These are phyloP conservation scores for Heterocephalus glaber DNA, from an alignment of 2,113 vertebrate species.

Conservation along the genomic window DNA sequence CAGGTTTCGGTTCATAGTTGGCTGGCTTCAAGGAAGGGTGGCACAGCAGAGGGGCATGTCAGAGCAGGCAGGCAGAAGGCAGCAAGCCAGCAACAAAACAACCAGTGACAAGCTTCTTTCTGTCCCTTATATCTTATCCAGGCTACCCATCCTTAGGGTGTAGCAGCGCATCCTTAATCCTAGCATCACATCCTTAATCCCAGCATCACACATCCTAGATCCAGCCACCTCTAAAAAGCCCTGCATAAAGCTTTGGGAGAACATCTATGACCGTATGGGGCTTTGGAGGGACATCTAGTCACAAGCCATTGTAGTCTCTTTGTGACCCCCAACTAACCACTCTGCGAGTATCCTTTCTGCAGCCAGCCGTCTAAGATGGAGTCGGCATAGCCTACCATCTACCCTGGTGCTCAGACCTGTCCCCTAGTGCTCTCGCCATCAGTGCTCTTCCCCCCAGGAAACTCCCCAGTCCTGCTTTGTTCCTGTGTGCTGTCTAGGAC, in stretches of 20 bases:
- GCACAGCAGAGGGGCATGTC: too few species aligned
- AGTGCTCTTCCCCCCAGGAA: neutral
- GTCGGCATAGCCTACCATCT: neutral
- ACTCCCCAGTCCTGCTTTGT: neutral
- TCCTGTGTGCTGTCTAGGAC: neutral
- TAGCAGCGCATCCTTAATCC: too few species aligned
- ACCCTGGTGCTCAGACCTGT: neutral
- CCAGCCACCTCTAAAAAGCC: neutral
- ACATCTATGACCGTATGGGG: neutral
- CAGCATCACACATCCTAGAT: neutral
- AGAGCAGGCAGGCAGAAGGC: too few species aligned
- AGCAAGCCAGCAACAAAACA: too few species aligned
- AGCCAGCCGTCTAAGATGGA: neutral
- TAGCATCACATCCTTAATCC: neutral
- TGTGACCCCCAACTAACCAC: neutral
- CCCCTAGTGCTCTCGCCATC: neutral
- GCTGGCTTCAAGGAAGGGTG: too few species aligned
- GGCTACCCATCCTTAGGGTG: too few species aligned
- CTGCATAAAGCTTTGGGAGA: neutral
- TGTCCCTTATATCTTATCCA: too few species aligned
- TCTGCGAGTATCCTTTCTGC: neutral
- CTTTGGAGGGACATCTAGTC: neutral
- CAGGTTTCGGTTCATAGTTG: too few species aligned
- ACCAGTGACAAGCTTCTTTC: too few species aligned
- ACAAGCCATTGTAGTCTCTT: neutral